Evolutionary conservation across 2,113 vertebrate species (phyloP).

Genomic region (Myotis lucifugus): DNA sequence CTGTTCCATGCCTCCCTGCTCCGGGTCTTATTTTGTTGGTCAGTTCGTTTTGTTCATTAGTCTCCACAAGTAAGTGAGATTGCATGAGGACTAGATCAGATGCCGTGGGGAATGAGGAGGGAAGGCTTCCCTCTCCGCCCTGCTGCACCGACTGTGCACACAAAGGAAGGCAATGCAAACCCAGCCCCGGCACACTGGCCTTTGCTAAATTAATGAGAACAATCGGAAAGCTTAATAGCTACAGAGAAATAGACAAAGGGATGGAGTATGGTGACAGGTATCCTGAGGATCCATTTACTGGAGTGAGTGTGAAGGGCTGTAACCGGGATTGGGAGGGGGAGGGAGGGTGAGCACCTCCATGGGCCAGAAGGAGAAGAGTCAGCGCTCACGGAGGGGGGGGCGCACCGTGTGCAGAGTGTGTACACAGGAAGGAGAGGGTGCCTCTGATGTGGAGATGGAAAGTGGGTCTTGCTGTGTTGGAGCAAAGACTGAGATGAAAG

Average conservation of each 20-base stretch:
- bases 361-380: no score
- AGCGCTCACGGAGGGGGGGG: no score
- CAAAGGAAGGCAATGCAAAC: background rate
- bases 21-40: no score
- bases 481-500: background rate
- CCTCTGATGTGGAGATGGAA: background rate
- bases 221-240: no score
- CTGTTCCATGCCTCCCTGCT: no score
- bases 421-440: background rate
- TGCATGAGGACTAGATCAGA: fast-evolving
- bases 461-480: background rate
- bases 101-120: background rate
- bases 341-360: fast-evolving
- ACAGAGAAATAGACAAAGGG: background rate
- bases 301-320: background rate
- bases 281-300: background rate
- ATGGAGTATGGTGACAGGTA: no score
- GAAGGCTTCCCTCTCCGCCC: background rate
- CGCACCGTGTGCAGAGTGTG: fast-evolving
- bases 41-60: no score
- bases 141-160: fast-evolving
- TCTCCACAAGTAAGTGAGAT: no score
- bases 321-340: background rate
- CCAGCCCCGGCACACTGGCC: background rate
- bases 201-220: background rate